Evolutionary conservation across 2,113 vertebrate species (phyloP), one percentile per base, ranked within the genome.

Genomic region (Madoqua kirkii): DNA sequence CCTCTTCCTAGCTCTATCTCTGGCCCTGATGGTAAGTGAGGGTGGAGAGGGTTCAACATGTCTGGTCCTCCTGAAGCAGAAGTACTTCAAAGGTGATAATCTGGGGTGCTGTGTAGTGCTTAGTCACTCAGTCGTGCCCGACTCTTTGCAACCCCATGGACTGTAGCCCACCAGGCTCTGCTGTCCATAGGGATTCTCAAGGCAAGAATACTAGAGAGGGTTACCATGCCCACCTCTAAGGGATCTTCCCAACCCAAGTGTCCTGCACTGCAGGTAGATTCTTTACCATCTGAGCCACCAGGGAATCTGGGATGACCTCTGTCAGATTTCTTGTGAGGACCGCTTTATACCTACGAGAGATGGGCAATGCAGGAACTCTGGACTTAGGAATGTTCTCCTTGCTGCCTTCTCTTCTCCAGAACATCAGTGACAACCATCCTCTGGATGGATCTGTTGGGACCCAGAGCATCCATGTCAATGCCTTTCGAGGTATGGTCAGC

Each of bases 11-110:
- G 76, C 87, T 67, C 94, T 76, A 11, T 81, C 91, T n/a, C 87
- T 96, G 89, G 97, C 85, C 13, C 64, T 96, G 33, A 91, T 31
- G 97, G 98, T 98, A 88, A 98, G 98, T 98, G 91, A 57, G 4
- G 21, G 31, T 60, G 17, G 6, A 76, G 11, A 45, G 19, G 6
- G 48, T 11, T 19, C 50, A 54, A 64, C 25, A 57, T 45, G 13
- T 14, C 48, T 67, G 21, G 8, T 11, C 12, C 23, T 79, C 23
- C 62, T 79, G 33, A 59, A 54, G 57, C 45, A 87, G 40, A 79
- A 78, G 11, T 19, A 79, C 79, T 92, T 87, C 43, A 29, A 60
- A 59, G n/a, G 23, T n/a, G 36, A 59, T 60, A 7, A 43, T 71
- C 27, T 54, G 76, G 60, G 27, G 6, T 23, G 43, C 67, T 23